Evolutionary conservation across 1,140 invertebrate genomes (phyloP).

Genomic region (Brachionus sp.): DNA sequence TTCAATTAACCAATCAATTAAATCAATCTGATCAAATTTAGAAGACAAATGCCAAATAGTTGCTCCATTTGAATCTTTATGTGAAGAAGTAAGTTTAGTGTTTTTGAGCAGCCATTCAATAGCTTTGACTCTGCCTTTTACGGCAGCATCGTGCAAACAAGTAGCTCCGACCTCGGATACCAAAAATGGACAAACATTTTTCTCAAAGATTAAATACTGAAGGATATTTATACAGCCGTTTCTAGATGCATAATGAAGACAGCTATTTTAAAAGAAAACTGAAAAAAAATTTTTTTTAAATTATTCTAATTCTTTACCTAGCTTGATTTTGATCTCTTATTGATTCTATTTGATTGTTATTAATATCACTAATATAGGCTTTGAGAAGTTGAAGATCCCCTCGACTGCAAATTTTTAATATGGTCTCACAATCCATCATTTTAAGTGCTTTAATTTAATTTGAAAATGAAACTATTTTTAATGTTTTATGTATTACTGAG

Average conservation of each 20-base stretch:
- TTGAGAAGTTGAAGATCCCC: constrained; percentile 5
- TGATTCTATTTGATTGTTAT: background rate
- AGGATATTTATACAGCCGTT: constrained; percentile 1
- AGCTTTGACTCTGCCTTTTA: background rate
- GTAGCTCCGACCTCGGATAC: constrained; percentile 20
- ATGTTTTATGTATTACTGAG: background rate
- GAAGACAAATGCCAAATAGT: background rate
- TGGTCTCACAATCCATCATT: constrained; percentile 1
- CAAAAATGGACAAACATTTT: background rate
- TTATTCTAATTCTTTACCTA: background rate
- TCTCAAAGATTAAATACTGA: constrained; percentile 9
- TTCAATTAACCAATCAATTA: constrained; percentile 8
- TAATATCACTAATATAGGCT: background rate
- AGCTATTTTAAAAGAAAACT: background rate
- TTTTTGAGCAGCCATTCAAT: constrained; percentile 14
- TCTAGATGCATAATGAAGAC: constrained; percentile 27
- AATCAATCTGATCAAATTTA: constrained; percentile 5
- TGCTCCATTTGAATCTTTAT: background rate
- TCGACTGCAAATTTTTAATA: constrained; percentile 9
- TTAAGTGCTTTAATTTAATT: background rate
- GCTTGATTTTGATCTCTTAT: constrained; percentile 17
- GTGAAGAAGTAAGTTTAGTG: background rate
- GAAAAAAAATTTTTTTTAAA: background rate
- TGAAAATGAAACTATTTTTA: background rate
- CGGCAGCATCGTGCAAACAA: constrained; percentile 26